These are phyloP conservation scores for Andrena bucephala DNA, from an alignment of 2,888 invertebrate genomes.

Conservation along the genomic window DNA sequence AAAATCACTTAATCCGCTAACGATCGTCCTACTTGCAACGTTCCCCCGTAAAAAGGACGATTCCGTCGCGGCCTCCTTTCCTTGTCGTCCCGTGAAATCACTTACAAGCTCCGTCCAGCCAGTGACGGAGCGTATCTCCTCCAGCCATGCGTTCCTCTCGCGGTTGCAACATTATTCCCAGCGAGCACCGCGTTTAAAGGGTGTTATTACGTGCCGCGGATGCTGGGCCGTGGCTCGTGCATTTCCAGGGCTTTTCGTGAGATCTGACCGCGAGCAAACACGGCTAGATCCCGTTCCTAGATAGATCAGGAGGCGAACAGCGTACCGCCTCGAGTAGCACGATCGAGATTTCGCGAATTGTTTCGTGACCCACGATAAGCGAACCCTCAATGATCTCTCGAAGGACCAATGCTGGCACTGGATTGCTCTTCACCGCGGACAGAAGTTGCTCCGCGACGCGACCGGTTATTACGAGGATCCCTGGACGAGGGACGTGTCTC, in stretches of 20 bases:
- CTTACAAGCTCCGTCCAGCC: constrained; percentile 56
- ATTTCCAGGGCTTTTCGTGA: constrained; percentile 60
- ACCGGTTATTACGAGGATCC: constrained; percentile 23
- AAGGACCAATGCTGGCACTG: not conserved
- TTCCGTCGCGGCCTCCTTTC: constrained; percentile 24
- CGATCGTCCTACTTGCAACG: constrained; percentile 25
- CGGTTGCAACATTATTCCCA: constrained; percentile 68
- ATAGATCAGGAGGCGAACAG: constrained; percentile 57
- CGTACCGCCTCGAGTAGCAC: constrained; percentile 26
- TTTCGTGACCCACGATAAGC: not conserved
- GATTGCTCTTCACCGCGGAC: constrained; percentile 8
- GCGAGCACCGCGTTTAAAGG: constrained; percentile 72
- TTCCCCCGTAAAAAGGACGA: constrained; percentile 8
- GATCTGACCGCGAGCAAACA: constrained; percentile 39
- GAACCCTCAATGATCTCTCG: not conserved
- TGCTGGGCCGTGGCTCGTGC: constrained; percentile 54
- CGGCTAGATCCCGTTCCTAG: constrained; percentile 65
- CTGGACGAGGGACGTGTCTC: constrained; percentile 21
- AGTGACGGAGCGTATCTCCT: constrained; percentile 38
- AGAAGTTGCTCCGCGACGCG: not conserved
- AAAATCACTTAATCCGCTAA: not conserved
- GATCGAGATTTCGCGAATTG: constrained; percentile 37
- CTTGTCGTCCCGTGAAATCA: constrained; percentile 60
- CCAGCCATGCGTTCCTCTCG: constrained; percentile 48
- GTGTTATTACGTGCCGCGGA: constrained; percentile 79